Percentiles rank a stretch among this genome's conserved stretches.
Conservation (phyloP, 2,888 invertebrate species). For the Fissipunctia ypsillon region DNA sequence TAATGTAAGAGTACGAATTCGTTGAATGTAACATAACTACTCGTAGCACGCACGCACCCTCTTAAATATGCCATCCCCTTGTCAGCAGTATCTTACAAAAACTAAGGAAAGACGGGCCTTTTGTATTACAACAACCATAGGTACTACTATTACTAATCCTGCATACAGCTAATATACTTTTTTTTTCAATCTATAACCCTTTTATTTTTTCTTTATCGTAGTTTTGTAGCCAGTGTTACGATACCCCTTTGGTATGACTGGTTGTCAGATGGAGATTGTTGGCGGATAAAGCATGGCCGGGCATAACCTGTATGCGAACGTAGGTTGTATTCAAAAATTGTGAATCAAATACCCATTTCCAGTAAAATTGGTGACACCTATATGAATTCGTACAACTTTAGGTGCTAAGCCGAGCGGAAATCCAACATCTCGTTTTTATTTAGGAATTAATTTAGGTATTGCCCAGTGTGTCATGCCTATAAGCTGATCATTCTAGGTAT, state of each 20-base stretch:
- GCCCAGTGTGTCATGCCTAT: not conserved
- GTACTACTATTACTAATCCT: not conserved
- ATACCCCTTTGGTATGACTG: no score
- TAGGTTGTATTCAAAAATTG: not conserved
- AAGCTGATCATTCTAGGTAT: not conserved
- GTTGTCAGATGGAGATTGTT: no score
- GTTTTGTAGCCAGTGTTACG: no score
- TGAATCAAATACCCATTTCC: not conserved
- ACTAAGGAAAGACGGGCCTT: slow-evolving; percentile 6
- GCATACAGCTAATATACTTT: no score
- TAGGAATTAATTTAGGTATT: not conserved
- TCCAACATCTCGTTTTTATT: not conserved
- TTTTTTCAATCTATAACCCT: no score
- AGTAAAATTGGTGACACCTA: not conserved
- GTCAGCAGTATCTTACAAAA: slow-evolving; percentile 27
- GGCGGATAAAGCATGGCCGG: not conserved
- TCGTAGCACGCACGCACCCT: slow-evolving; percentile 10
- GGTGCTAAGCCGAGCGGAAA: not conserved
- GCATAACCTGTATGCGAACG: not conserved
- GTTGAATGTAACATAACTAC: slow-evolving; percentile 6
- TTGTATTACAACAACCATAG: not conserved
- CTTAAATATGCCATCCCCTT: slow-evolving; percentile 24
- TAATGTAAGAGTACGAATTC: not conserved
- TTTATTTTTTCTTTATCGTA: not conserved
- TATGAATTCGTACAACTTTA: not conserved